Percentiles rank a stretch among this genome's conserved stretches.
Conservation (phyloP, 2,888 invertebrate genomes). For the Willowsia nigromaculata region DNA sequence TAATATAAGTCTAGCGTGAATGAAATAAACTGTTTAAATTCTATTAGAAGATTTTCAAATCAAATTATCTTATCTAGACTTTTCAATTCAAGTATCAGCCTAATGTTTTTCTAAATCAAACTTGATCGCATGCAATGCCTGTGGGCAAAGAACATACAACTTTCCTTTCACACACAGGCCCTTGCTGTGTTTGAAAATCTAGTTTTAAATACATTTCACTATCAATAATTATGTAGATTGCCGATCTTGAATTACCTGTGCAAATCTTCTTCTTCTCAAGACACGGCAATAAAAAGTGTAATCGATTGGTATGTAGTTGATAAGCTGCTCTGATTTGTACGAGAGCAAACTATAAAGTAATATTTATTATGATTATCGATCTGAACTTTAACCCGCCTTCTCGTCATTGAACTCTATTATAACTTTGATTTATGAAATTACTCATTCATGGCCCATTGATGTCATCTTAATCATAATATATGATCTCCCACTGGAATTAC, state of each 20-base stretch:
- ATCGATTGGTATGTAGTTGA: too few species aligned
- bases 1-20: too few species aligned
- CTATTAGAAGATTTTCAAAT: not conserved
- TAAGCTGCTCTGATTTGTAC: not conserved
- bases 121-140: not conserved
- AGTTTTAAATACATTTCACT: not conserved
- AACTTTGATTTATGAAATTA: not conserved
- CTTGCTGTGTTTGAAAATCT: not conserved
- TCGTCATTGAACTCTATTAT: not conserved
- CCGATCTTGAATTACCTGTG: too few species aligned
- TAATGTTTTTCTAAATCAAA: not conserved
- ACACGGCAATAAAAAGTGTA: not conserved
- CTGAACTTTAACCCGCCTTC: not conserved
- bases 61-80: not conserved
- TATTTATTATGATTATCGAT: not conserved
- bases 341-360: not conserved
- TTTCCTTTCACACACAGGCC: not conserved
- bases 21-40: not conserved
- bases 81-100: not conserved
- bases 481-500: not conserved
- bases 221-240: not conserved
- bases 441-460: not conserved
- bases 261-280: not conserved
- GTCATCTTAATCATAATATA: not conserved
- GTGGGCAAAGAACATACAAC: not conserved